Base-by-base conservation (phyloP, 2,888 invertebrate genomes). In the Leuctra nigra region DNA sequence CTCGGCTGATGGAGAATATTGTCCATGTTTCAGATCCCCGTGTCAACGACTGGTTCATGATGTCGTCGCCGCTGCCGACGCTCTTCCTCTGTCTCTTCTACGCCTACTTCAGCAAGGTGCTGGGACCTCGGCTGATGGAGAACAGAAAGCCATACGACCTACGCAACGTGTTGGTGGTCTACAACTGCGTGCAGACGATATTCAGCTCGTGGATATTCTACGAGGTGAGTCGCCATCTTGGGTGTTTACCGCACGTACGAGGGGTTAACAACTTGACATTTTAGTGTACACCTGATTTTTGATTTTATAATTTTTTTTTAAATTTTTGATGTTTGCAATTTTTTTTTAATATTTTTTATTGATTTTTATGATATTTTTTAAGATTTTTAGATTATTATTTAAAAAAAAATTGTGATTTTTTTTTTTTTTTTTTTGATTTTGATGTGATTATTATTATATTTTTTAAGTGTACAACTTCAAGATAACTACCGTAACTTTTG, bases 181-280 rank as follows among this genome's bases (percentile, higher is more conserved):
- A 95, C 74, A 96, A 96, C 75, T 78, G 92, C 63, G 79, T 86
- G 68, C 95, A 95, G 80, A 93, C 94, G 25, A 68, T 89, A 65
- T 87, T 95, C 73, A 94, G 93, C 69, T 79, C 86, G 61, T 94
- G 91, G 86, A 85, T 93, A 72, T 93, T 92, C 75, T 86, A 90
- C 71, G 92, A 94, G 87, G 94, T 94, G 80, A 81, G 76, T 7
- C 29, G 29, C 29, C 7, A 29, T 29, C 29, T 7, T 11, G 29
- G 6, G 11, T 29, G 11, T 11, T n/a, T n/a, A 29, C 7, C 29
- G 29, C 29, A 7, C 6, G 29, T 6, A 6, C 7, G 29, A 11
- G 29, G 29, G 7, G 29, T 7, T 6, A 29, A 29, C 29, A 29
- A 29, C 29, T 29, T 7, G 29, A 29, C 29, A n/a, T n/a, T n/a